Percentiles rank a stretch among this genome's conserved stretches.
Conservation (phyloP, 1,140 invertebrate genomes). For the Samia ricini region DNA sequence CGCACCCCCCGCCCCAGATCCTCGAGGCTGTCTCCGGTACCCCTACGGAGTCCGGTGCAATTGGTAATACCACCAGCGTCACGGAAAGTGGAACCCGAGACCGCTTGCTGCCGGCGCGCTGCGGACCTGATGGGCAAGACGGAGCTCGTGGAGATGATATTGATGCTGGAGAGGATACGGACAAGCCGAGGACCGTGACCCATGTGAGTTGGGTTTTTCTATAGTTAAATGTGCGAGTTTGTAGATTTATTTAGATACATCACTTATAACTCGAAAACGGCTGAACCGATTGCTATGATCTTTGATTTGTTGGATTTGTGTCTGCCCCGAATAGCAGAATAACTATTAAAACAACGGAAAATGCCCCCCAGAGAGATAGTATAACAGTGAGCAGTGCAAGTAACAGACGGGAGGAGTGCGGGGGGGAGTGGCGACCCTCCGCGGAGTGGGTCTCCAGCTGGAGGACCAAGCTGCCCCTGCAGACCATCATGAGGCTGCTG, state of each 20-base stretch:
- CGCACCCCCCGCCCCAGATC: conserved; percentile 81
- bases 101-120: conserved; percentile 43
- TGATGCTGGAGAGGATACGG: conserved; percentile 11
- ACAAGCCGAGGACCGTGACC: conserved; percentile 14
- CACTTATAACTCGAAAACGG: too few species aligned
- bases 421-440: conserved; percentile 39
- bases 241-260: too few species aligned
- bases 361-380: conserved; percentile 26
- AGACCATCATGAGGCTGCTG: conserved; percentile 98
- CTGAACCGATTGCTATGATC: too few species aligned
- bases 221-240: too few species aligned
- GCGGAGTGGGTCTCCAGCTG: conserved; percentile 94
- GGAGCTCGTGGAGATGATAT: conserved; percentile 19
- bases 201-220: conserved; percentile 23
- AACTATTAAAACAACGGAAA: too few species aligned
- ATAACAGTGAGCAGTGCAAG: conserved; percentile 10
- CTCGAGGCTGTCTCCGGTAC: conserved; percentile 27
- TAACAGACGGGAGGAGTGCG: conserved; percentile 2
- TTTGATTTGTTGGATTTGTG: too few species aligned
- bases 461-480: conserved; percentile 97
- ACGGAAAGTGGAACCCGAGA: conserved; percentile 16
- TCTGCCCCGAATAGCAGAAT: too few species aligned
- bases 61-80: background rate
- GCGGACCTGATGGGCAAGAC: conserved; percentile 49
- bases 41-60: conserved; percentile 27